Evolutionary conservation across 2,888 invertebrate genomes (phyloP), one percentile per base, ranked within the genome.

Genomic region (Teleogryllus oceanicus): DNA sequence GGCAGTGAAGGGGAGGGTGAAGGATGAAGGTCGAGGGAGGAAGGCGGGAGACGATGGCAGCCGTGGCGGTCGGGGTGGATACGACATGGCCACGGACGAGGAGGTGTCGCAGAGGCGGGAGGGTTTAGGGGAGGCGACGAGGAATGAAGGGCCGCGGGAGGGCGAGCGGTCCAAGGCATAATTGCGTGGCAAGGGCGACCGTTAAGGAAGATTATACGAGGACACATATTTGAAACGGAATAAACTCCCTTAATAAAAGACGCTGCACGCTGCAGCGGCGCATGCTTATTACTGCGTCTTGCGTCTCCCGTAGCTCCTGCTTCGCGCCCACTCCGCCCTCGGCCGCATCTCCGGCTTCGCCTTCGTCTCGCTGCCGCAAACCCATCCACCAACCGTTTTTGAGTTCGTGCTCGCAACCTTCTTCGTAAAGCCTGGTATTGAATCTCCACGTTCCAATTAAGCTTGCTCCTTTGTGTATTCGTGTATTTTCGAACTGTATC

Each of bases 221-320:
- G 62, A 62, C 62, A 62, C 62, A 62, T 62, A 62, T 62, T 62
- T 62, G 62, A 62, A 62, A 62, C 62, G 62, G 62, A 62, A 62
- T 62, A 62, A 62, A 62, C 62, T 62, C 62, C 62, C 62, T 62
- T 62, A 62, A 62, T 62, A 62, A 62, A 62, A 62, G 62, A 62
- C 62, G 62, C 62, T 18, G 62, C 62, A 62, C 16, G 62, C 62
- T 62, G 62, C 62, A 62, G 62, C 16, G 62, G 62, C 62, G 62
- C 62, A n/a, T 62, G 62, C 62, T 62, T n/a, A 62, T 62, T 62
- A 62, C n/a, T 62, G n/a, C 62, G 62, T 62, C 16, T 62, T 5
- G n/a, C 62, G 37, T 8, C 37, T 37, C 8, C 37, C 37, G 37
- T 37, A 37, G 37, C 37, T 37, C 24, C 37, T 37, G 37, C 37